These are phyloP conservation scores for Nilaparvata lugens DNA, from an alignment of 1,140 invertebrate genomes.

Conservation along the genomic window DNA sequence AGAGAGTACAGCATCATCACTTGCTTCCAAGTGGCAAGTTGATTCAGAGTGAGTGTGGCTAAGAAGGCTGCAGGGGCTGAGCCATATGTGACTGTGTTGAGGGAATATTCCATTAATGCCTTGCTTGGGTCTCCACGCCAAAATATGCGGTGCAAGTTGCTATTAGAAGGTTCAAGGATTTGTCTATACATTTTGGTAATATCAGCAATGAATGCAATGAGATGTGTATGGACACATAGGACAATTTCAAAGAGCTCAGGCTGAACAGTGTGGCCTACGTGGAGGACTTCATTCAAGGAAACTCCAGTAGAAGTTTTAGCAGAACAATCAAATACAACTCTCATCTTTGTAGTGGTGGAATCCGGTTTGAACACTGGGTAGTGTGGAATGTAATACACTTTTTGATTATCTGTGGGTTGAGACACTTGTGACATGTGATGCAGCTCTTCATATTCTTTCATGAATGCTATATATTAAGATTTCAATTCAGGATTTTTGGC, in stretches of 20 bases:
- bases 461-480: too few relatives aligned
- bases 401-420: background rate
- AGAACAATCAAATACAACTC: too few relatives aligned
- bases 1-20: background rate
- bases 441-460: too few relatives aligned
- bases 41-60: background rate
- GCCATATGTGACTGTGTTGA: background rate
- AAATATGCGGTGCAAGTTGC: constrained; percentile 18
- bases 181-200: background rate
- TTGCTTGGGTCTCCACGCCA: background rate
- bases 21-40: background rate
- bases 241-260: background rate
- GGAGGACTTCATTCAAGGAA: background rate
- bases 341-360: too few relatives aligned
- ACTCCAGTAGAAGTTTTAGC: background rate
- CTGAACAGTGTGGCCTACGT: background rate
- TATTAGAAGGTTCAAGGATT: constrained; percentile 17
- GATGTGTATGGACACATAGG: background rate
- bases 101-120: background rate
- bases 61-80: background rate
- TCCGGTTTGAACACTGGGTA: too few relatives aligned
- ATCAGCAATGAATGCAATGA: background rate
- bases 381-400: background rate
- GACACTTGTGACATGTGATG: too few relatives aligned
- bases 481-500: too few relatives aligned